Conservation (phyloP, 92 coral and sea anemone genomes). For the Paramuricea clavata region DNA sequence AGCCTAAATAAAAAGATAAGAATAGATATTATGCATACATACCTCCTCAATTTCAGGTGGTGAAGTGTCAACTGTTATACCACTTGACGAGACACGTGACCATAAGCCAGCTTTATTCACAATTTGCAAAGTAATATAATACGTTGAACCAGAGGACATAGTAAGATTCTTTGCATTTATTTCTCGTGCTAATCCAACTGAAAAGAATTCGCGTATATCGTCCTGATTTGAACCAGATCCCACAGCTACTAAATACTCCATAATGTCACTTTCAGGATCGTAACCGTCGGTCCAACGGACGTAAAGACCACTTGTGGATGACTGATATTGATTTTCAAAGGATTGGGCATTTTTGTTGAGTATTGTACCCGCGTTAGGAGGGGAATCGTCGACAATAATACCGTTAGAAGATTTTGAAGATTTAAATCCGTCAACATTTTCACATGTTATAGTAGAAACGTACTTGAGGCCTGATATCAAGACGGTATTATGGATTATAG, state of each 20-base stretch:
- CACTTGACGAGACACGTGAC: constrained; percentile 37
- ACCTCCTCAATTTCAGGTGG: constrained; percentile 29
- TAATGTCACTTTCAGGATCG: constrained; percentile 89
- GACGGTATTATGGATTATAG: constrained; percentile 66
- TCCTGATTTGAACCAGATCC: constrained; percentile 82
- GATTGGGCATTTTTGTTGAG: constrained; percentile 67
- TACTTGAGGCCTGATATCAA: constrained; percentile 84
- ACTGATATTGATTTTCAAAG: constrained; percentile 67
- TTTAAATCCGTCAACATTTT: constrained; percentile 84
- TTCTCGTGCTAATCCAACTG: constrained; percentile 70
- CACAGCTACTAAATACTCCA: constrained; percentile 86
- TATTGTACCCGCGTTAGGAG: constrained; percentile 75
- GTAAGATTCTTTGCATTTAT: constrained; percentile 74
- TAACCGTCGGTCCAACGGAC: constrained; percentile 76
- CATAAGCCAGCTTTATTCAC: constrained; percentile 24
- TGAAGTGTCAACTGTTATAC: constrained; percentile 26
- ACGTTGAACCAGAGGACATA: constrained; percentile 68
- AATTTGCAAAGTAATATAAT: constrained; percentile 41
- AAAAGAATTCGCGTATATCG: constrained; percentile 73
- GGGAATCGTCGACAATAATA: constrained; percentile 81
- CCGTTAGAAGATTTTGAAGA: constrained; percentile 81
- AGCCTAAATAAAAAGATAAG: too few species aligned
- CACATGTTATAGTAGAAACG: constrained; percentile 76
- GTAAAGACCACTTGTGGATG: constrained; percentile 59
- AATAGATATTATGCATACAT: too few species aligned